Evolutionary conservation across 2,888 invertebrate species (phyloP).

Genomic region (Zygothrica quintamaculata): DNA sequence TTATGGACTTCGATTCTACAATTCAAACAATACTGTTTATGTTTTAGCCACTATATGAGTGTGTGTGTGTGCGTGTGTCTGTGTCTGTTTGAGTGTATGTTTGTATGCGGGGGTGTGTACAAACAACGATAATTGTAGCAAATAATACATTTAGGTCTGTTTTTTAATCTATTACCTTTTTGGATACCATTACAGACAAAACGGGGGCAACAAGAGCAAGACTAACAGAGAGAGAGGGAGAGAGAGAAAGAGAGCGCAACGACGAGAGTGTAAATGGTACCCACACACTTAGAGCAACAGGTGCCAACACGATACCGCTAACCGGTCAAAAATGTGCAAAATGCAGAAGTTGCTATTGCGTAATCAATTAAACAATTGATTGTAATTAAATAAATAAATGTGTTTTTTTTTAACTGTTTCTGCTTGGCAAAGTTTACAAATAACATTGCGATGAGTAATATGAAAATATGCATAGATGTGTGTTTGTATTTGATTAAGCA

Average conservation of each 20-base stretch:
- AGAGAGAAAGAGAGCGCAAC: too few relatives aligned
- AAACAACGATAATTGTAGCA: conserved; percentile 50
- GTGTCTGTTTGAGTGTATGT: too few relatives aligned
- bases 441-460: conserved; percentile 49
- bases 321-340: conserved; percentile 34
- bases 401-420: conserved; percentile 25
- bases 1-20: conserved; percentile 47
- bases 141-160: conserved; percentile 40
- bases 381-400: conserved; percentile 69
- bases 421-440: conserved; percentile 55
- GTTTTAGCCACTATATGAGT: too few relatives aligned
- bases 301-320: conserved; percentile 65
- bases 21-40: conserved; percentile 15
- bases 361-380: conserved; percentile 78
- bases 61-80: too few relatives aligned
- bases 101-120: conserved; percentile 32
- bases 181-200: conserved; percentile 29
- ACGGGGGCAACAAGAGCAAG: too few relatives aligned
- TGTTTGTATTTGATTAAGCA: conserved; percentile 9
- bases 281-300: conserved; percentile 57
- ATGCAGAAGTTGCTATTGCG: conserved; percentile 59
- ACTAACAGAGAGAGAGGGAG: conserved; percentile 9
- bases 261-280: too few relatives aligned
- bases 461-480: conserved; percentile 33
- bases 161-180: conserved; percentile 47